Evolutionary conservation across 2,888 invertebrate genomes (phyloP).

Genomic region (Eumerus sabulonum): DNA sequence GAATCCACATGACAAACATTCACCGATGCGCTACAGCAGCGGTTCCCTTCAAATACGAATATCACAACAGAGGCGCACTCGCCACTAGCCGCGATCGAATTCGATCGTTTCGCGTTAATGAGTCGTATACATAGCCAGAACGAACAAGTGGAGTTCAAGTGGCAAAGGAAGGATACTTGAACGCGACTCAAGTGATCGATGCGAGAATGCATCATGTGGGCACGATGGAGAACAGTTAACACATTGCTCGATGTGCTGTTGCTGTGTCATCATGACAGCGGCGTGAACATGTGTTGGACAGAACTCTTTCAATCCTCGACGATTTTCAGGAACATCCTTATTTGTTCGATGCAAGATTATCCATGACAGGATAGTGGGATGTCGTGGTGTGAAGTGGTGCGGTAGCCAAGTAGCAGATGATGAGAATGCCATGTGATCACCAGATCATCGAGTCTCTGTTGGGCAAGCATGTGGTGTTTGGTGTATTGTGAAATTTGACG

Average conservation of each 20-base stretch:
- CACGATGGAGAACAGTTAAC: conserved; percentile 16
- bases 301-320: conserved; percentile 43
- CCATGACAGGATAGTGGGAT: conserved; percentile 18
- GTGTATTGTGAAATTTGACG: no score
- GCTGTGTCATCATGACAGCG: conserved; percentile 39
- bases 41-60: no score
- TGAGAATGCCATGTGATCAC: background rate
- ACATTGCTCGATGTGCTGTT: conserved; percentile 51
- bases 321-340: conserved; percentile 4
- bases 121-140: conserved; percentile 27
- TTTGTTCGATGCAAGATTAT: conserved; percentile 31
- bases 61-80: background rate
- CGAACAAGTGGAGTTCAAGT: conserved; percentile 43
- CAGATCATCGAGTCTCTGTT: no score
- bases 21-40: no score
- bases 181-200: conserved; percentile 47
- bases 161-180: conserved; percentile 63
- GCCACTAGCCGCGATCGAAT: conserved; percentile 11
- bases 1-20: conserved; percentile 27
- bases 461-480: no score
- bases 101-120: conserved; percentile 46
- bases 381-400: background rate
- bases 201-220: conserved; percentile 1
- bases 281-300: conserved; percentile 54
- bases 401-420: background rate